These are phyloP conservation scores for Drosophila incognita DNA, from an alignment of 2,888 invertebrate genomes.

Conservation along the genomic window DNA sequence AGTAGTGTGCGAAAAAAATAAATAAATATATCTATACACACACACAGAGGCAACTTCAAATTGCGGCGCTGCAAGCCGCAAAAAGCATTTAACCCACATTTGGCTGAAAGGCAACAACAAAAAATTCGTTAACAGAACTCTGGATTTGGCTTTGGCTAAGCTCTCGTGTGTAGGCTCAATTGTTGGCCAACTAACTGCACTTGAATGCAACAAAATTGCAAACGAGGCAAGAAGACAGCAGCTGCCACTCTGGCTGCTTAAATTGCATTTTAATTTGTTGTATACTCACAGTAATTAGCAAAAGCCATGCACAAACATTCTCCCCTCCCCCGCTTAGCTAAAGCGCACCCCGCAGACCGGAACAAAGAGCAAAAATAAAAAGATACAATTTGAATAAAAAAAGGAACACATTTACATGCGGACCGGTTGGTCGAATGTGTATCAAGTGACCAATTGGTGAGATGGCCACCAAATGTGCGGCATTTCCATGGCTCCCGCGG, in stretches of 20 bases:
- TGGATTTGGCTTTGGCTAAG: conserved; percentile 37
- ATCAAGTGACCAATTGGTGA: conserved; percentile 74
- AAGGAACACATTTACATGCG: conserved; percentile 28
- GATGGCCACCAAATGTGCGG: conserved; percentile 50
- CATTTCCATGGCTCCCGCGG: conserved; percentile 74
- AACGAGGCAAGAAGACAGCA: conserved; percentile 31
- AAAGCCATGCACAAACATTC: conserved; percentile 40
- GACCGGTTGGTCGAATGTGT: conserved; percentile 58
- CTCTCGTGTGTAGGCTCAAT: conserved; percentile 43
- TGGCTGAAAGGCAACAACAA: conserved; percentile 40
- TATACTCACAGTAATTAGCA: conserved; percentile 68
- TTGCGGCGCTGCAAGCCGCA: conserved; percentile 58
- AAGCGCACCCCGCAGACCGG: conserved; percentile 36
- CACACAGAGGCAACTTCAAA: conserved; percentile 17
- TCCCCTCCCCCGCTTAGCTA: conserved; percentile 11
- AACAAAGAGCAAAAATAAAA: conserved; percentile 20
- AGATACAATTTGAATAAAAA: not conserved
- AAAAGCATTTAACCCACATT: conserved; percentile 81
- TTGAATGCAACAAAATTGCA: conserved; percentile 25
- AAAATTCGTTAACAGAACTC: conserved; percentile 64
- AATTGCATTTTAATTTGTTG: conserved; percentile 73
- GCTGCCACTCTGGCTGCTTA: conserved; percentile 35
- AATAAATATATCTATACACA: not conserved
- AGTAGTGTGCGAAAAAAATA: conserved; percentile 4
- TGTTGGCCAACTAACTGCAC: conserved; percentile 34